These are phyloP conservation scores for Sclerodermus sp. DNA, from an alignment of 2,888 invertebrate genomes.

Conservation along the genomic window DNA sequence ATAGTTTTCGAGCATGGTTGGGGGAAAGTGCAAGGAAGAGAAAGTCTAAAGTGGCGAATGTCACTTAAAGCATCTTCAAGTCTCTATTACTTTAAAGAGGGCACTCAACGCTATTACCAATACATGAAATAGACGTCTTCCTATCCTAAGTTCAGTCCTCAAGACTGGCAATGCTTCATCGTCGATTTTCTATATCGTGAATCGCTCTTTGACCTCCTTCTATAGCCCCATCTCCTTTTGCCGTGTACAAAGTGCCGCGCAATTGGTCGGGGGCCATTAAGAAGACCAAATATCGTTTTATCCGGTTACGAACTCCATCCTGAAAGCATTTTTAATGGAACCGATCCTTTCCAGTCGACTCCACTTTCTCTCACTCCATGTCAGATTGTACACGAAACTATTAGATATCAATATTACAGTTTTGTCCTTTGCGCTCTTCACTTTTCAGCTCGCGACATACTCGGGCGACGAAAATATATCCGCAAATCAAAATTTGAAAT, in stretches of 20 bases:
- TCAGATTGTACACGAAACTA: not conserved
- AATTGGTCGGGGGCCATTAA: constrained; percentile 22
- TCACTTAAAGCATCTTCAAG: constrained; percentile 38
- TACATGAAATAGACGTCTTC: constrained; percentile 34
- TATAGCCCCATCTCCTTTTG: not conserved
- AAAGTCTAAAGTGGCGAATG: constrained; percentile 34
- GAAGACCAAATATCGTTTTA: constrained; percentile 27
- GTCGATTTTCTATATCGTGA: not conserved
- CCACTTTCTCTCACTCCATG: not conserved
- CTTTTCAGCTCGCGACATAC: too few species aligned
- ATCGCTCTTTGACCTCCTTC: not conserved
- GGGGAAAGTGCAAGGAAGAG: not conserved
- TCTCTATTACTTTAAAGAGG: constrained; percentile 41
- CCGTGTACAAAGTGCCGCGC: constrained; percentile 20
- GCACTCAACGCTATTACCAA: constrained; percentile 44
- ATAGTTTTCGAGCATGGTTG: too few species aligned
- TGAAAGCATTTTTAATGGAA: constrained; percentile 35
- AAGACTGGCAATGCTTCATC: too few species aligned
- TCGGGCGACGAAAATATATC: not conserved
- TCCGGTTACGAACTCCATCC: constrained; percentile 21
- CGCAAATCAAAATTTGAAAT: not conserved
- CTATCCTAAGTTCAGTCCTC: constrained; percentile 15
- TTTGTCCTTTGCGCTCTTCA: too few species aligned
- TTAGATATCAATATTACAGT: too few species aligned
- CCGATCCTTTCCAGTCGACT: not conserved